A percentile compares a stretch with the other conserved stretches of the same genome.
These are phyloP conservation scores for Sphaeramia orbicularis DNA, from an alignment of 2,797 vertebrate genomes.

Conservation along the genomic window DNA sequence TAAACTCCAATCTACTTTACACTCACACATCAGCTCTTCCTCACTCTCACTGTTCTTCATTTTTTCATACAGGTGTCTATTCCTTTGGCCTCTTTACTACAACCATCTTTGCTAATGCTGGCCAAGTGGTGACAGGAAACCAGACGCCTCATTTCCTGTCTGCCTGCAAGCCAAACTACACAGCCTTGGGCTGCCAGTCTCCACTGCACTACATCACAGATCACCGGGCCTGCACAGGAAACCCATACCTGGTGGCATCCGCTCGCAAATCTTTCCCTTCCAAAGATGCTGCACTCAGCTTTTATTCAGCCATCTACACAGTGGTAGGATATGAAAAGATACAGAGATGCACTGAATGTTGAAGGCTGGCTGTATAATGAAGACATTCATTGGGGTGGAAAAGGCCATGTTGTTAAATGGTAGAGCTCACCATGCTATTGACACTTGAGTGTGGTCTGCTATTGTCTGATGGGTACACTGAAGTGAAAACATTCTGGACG, in stretches of 20 bases:
- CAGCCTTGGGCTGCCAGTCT: slow-evolving; percentile 90
- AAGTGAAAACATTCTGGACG: too few species aligned
- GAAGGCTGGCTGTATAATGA: too few species aligned
- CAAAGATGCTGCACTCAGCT: slow-evolving; percentile 92
- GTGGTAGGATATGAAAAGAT: slow-evolving; percentile 81
- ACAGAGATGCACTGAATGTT: too few species aligned
- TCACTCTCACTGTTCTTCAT: not conserved
- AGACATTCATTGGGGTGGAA: too few species aligned
- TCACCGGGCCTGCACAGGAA: slow-evolving; percentile 86
- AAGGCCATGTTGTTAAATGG: too few species aligned
- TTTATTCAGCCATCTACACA: slow-evolving; percentile 92
- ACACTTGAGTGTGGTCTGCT: too few species aligned
- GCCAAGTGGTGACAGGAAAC: slow-evolving; percentile 95
- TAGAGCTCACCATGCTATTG: too few species aligned
- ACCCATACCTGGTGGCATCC: slow-evolving; percentile 87
- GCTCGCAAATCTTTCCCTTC: slow-evolving; percentile 94
- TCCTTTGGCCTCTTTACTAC: slow-evolving; percentile 94
- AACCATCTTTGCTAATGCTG: slow-evolving; percentile 93
- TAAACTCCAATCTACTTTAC: slow-evolving; percentile 20
- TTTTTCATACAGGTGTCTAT: slow-evolving; percentile 86
- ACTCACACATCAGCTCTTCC: not conserved
- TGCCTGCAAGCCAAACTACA: slow-evolving; percentile 93
- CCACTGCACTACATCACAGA: slow-evolving; percentile 89
- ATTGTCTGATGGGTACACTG: too few species aligned
- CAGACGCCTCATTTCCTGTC: slow-evolving; percentile 93